Conservation (phyloP, 1,140 invertebrate species). For the Pararge aegeria region DNA sequence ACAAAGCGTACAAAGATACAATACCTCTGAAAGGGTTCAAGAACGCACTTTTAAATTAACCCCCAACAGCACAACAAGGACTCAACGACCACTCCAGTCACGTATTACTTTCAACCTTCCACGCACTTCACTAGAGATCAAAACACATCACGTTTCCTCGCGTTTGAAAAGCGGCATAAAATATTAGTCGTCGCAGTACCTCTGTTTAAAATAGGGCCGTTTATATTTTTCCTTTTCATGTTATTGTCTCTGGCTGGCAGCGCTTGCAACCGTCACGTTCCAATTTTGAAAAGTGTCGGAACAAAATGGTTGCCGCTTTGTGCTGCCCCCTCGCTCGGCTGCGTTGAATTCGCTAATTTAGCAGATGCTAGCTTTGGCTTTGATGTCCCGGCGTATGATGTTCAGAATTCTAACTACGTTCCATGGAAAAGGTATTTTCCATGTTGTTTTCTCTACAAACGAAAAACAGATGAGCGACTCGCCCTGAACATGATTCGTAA, state of each 20-base stretch:
- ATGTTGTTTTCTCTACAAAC: not conserved
- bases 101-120: slow-evolving; percentile 47
- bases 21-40: slow-evolving; percentile 79
- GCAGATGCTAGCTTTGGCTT: slow-evolving; percentile 64
- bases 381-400: slow-evolving; percentile 51
- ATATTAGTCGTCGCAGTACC: slow-evolving; percentile 57
- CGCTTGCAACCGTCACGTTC: slow-evolving; percentile 78
- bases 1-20: slow-evolving; percentile 79
- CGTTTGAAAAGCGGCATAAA: slow-evolving; percentile 50
- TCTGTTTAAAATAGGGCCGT: slow-evolving; percentile 74
- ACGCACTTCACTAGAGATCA: slow-evolving; percentile 19
- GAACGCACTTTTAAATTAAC: slow-evolving; percentile 80
- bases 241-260: slow-evolving; percentile 76
- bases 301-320: slow-evolving; percentile 77
- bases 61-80: slow-evolving; percentile 43
- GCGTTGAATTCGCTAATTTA: slow-evolving; percentile 69
- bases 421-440: slow-evolving; percentile 16
- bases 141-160: slow-evolving; percentile 37
- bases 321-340: slow-evolving; percentile 54
- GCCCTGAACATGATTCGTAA: slow-evolving; percentile 64
- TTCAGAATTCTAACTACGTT: slow-evolving; percentile 39
- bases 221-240: slow-evolving; percentile 79
- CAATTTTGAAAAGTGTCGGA: slow-evolving; percentile 79
- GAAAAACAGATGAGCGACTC: slow-evolving; percentile 16
- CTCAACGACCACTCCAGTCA: slow-evolving; percentile 29